These are phyloP conservation scores for Baryphthengus martii DNA, from an alignment of 2,113 vertebrate species.

Conservation along the genomic window DNA sequence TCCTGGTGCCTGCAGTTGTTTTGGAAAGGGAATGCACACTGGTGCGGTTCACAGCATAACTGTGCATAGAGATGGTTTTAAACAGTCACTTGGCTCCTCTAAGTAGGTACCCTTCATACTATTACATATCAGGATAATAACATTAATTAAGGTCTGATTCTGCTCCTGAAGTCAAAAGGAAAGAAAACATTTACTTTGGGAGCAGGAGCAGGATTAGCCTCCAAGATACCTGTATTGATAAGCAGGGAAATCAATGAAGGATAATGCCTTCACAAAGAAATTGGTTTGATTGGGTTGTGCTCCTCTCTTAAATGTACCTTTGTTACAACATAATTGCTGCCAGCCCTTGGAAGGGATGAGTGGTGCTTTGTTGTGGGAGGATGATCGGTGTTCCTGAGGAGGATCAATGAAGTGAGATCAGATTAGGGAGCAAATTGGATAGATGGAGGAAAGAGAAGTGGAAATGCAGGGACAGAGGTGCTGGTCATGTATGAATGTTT, in stretches of 20 bases:
- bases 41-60: not conserved
- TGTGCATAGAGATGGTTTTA: not conserved
- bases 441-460: not conserved
- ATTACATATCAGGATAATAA: not conserved
- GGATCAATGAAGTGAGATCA: conserved; percentile 4
- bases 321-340: not conserved
- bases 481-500: not conserved
- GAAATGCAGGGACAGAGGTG: not conserved
- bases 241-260: not conserved
- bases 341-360: not conserved
- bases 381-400: not conserved
- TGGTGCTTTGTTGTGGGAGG: not conserved
- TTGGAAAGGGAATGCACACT: conserved; percentile 11
- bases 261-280: not conserved
- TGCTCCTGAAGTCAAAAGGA: conserved; percentile 1
- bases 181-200: not conserved
- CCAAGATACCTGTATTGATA: not conserved
- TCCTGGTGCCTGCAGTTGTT: not conserved
- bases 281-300: not conserved
- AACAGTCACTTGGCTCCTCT: not conserved
- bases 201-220: not conserved
- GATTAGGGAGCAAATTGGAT: not conserved
- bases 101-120: not conserved
- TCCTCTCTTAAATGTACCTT: not conserved
- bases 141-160: not conserved